Evolutionary conservation across 1,140 invertebrate genomes (phyloP), one percentile per base, ranked within the genome.

Genomic region (Philopotamus ludificatus): DNA sequence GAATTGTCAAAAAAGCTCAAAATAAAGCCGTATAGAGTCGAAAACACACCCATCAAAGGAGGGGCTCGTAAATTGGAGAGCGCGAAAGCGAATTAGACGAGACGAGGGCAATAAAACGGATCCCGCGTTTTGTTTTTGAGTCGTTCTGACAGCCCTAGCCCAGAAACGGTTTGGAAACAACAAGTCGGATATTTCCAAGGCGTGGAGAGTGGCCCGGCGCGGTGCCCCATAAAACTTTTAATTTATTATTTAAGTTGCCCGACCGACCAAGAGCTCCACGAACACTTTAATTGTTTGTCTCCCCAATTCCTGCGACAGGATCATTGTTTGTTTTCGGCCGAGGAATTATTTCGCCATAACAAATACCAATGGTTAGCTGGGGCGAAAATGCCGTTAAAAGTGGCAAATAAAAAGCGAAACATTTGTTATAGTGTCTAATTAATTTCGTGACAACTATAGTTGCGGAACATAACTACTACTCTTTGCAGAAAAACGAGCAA

Each of bases 251-350:
- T 60, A 47, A 47, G 42, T 60, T 60, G 51, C 20, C 1, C 23
- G 18, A 54, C 20, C 18, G 41, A 58, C n/a, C n/a, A n/a, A n/a
- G 55, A 42, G 21, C 51, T 15, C 21, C 15, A 34, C 51, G 54
- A 42, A 60, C 57, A 44, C 41, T 45, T 60, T 60, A 60, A 60
- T 60, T 60, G 57, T 60, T 60, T 60, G 57, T 44, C 39, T 58
- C 57, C 28, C 28, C 41, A 25, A 20, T 47, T 54, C 22, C 20
- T 54, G 51, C 47, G 47, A 49, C 47, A 10, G 23, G 23, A 39
- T 45, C 42, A 47, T 47, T 60, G 57, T 60, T 47, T 20, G 44
- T 20, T 47, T 47, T 47, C 44, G 57, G 54, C n/a, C 54, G 57
- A 34, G 4, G 57, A 47, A 60, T 16, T 15, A 47, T 47, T 47